Base-by-base conservation (phyloP, 2,888 invertebrate genomes). In the Pseudococcus viburni region DNA sequence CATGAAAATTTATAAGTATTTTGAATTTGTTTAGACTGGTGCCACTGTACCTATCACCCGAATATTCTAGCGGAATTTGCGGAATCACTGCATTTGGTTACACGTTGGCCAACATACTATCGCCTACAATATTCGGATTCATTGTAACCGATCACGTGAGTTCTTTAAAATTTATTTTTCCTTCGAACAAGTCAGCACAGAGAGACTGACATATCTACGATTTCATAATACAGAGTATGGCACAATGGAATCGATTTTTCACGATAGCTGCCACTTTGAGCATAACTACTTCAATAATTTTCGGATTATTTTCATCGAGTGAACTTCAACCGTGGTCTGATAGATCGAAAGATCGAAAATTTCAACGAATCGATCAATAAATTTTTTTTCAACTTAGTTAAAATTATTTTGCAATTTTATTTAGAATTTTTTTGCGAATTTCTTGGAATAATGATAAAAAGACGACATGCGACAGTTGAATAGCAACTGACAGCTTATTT, bases 41-140 rank as follows among this genome's bases (percentile, higher is more conserved):
- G 17, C 85, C 85, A 33, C 15, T 55, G 3, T 55, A 59, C 64
- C 15, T 85, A 42, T 55, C 85, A 0, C 39, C 85, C 9, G 55
- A 26, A 64, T 85, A 85, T 19, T 17, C 85, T 1, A 85, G 85
- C 11, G 39, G 48, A 33, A 19, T 64, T 19, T 42, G 42, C 6
- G 85, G 85, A n/a, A 85, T 85, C 15, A 59, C 85, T 39, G n/a
- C 51, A 22, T 39, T 39, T 2, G 51, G 39, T 15, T 59, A 59
- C 39, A 64, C 64, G 0, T 19, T 39, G 42, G 64, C 26, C 9
- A 59, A 59, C 17, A 85, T 85, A 26, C 4, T 85, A 55, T 59
- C 59, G 7, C 85, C 85, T 0, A 85, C 85, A 19, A n/a, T 85
- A 39, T 59, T 64, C 39, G 85, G 85, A 26, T 85, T 85, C 19